A percentile compares a stretch with the other conserved stretches of the same genome.
phyloP scores from a whole-genome alignment of 2,113 vertebrate species.

The Laticauda laticaudata region DNA sequence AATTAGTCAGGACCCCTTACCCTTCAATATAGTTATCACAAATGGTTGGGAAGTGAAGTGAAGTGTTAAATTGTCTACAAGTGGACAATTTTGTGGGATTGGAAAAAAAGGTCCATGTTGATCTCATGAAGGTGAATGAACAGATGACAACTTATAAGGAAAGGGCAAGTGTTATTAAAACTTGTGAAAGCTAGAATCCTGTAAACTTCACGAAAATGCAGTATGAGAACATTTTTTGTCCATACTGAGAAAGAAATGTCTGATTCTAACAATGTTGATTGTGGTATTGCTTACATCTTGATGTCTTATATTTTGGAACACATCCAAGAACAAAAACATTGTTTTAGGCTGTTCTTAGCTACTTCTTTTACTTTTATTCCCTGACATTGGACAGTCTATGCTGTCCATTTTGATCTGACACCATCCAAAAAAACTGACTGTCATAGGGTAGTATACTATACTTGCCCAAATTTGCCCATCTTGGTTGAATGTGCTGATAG shows the following conservation, averaged over 20 bases:
- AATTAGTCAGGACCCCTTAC: constrained; percentile 17
- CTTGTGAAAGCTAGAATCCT: constrained; percentile 21
- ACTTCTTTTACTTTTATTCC: constrained; percentile 43
- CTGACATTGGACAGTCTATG: constrained; percentile 30
- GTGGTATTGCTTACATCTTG: constrained; percentile 30
- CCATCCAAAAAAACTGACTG: constrained; percentile 24
- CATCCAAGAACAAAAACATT: constrained; percentile 43
- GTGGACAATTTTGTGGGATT: constrained; percentile 35
- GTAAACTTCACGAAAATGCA: constrained; percentile 29
- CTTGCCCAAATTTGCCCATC: not conserved
- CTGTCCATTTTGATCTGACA: constrained; percentile 5
- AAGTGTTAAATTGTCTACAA: constrained; percentile 44
- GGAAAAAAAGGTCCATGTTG: not conserved
- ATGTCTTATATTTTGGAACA: constrained; percentile 30
- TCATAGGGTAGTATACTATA: not conserved
- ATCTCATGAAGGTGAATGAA: constrained; percentile 40
- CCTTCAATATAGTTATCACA: constrained; percentile 43
- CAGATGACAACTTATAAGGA: constrained; percentile 22
- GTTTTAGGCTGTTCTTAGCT: constrained; percentile 43
- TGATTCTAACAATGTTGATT: constrained; percentile 33
- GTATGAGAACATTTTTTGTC: constrained; percentile 1
- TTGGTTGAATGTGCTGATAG: not conserved
- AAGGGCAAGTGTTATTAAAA: constrained; percentile 33
- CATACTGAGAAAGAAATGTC: constrained; percentile 1
- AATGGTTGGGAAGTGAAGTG: constrained; percentile 34